Conservation (phyloP, 2,797 vertebrate genomes). For the Petrocephalus sullivani region DNA sequence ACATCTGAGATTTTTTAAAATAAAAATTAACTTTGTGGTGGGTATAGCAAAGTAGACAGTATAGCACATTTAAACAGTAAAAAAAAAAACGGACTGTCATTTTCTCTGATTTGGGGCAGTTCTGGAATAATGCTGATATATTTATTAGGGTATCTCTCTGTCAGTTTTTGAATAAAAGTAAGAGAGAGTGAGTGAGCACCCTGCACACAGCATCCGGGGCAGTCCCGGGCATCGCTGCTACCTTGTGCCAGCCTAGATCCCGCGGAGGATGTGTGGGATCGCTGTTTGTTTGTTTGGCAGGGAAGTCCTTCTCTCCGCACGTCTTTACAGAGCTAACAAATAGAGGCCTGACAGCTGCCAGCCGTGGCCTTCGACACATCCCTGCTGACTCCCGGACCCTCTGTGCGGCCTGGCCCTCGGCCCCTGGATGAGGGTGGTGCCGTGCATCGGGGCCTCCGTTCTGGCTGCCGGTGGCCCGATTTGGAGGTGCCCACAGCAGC, state of each 20-base stretch:
- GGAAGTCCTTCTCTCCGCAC: conserved; percentile 51
- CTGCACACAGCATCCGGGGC: background rate
- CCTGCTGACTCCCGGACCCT: conserved; percentile 18
- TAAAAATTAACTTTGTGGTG: background rate
- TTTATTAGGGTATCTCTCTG: background rate
- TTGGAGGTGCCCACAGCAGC: background rate
- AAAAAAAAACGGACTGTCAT: background rate
- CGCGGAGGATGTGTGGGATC: conserved; percentile 44
- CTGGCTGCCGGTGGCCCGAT: background rate
- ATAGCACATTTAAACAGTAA: background rate
- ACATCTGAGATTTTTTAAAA: background rate
- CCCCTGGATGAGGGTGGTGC: background rate
- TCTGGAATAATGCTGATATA: background rate
- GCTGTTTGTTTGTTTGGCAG: conserved; percentile 58
- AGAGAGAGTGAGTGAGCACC: background rate
- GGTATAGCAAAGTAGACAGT: background rate
- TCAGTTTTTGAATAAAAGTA: background rate
- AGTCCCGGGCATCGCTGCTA: conserved; percentile 22
- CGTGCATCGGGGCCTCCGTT: background rate
- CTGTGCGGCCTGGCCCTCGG: background rate
- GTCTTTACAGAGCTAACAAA: conserved; percentile 54
- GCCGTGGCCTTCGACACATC: conserved; percentile 50
- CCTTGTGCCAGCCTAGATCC: conserved; percentile 27
- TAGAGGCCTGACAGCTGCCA: conserved; percentile 59
- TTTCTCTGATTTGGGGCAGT: background rate